Evolutionary conservation across 1,140 invertebrate genomes (phyloP), one percentile per base, ranked within the genome.

Genomic region (Augochlora pura): DNA sequence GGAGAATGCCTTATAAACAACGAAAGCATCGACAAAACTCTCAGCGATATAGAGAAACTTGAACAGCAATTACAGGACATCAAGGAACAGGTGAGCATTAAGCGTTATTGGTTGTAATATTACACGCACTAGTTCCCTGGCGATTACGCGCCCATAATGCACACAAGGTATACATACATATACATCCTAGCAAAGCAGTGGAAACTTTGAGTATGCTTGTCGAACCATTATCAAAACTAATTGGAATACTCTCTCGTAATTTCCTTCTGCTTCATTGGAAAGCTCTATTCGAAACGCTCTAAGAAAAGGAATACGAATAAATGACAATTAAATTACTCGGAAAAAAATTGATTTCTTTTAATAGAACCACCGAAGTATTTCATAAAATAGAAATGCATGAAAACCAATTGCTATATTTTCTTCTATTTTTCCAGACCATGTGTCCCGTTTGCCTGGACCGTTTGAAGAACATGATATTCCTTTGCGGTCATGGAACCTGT

Each of bases 401-500:
- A 52, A 16, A 21, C 32, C 32, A 32, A 54, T 16, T 54, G 12
- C 9, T 46, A 14, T n/a, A 46, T 49, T 49, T 39, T n/a, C 8
- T 54, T 42, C 69, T 52, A 0, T 80, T 66, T 71, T 81, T 42
- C 71, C 94, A 99, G 97, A 99, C 98, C 2, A 98, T 98, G 96
- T 99, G 98, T 90, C 98, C 98, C 6, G 98, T 99, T 64, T 99
- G 98, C 93, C 95, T 99, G 94, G 98, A 99, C 93, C 96, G 98
- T 32, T 94, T 99, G 87, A 99, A 99, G 93, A 99, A 99, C 92
- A 99, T 99, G 98, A 98, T 99, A 84, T 99, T 99, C 93, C 94
- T 99, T 7, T 99, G 98, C 93, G 98, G 98, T 12, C 98, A 99
- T 93, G 98, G 98, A 69, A 97, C 98, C 39, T 99, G 98, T 92